Conservation (phyloP, 1,140 invertebrate genomes). For the Drosophila oshimai region DNA sequence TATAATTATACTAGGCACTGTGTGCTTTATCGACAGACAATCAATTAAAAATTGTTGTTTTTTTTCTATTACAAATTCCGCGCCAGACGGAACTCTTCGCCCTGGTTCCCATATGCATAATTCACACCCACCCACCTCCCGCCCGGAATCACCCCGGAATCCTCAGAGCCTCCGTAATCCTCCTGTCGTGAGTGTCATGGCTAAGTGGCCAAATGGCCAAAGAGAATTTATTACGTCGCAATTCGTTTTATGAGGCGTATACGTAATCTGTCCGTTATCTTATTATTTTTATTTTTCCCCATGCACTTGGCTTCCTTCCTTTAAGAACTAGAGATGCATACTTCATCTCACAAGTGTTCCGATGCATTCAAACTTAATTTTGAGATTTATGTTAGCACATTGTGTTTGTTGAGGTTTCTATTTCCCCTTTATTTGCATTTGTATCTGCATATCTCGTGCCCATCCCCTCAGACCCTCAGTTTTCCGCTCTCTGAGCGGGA, state of each 20-base stretch:
- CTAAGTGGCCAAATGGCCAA: too few species aligned
- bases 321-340: not conserved
- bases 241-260: conserved; percentile 45
- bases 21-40: not conserved
- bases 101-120: conserved; percentile 31
- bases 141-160: not conserved
- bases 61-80: not conserved
- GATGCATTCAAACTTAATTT: not conserved
- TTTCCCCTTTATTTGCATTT: not conserved
- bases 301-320: conserved; percentile 8
- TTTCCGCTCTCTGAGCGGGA: not conserved
- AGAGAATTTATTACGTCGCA: conserved; percentile 44
- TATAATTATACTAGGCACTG: not conserved
- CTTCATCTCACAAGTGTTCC: not conserved
- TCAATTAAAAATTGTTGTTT: conserved; percentile 29
- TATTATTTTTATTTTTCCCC: conserved; percentile 18
- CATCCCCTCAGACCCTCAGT: conserved; percentile 2
- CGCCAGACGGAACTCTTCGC: not conserved
- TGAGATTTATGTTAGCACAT: not conserved
- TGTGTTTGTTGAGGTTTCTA: not conserved
- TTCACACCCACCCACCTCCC: not conserved
- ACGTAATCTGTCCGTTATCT: conserved; percentile 41
- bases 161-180: not conserved
- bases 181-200: not conserved
- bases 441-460: not conserved